These are phyloP conservation scores for Actenoides hombroni DNA, from an alignment of 2,113 vertebrate genomes.

Conservation along the genomic window DNA sequence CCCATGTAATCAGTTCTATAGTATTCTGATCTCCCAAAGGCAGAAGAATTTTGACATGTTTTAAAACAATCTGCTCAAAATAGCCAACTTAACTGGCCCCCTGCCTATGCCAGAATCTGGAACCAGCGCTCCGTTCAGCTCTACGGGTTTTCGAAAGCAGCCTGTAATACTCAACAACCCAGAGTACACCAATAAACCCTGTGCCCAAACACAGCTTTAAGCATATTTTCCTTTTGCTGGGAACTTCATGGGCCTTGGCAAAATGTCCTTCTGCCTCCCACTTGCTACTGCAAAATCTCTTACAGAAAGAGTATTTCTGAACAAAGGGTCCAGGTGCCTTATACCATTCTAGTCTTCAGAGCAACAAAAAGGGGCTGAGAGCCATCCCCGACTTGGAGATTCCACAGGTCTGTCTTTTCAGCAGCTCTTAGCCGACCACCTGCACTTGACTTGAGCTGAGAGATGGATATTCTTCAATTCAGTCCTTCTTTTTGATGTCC, in stretches of 20 bases:
- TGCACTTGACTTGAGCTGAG: not conserved
- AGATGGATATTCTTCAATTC: not conserved
- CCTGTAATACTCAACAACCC: not conserved
- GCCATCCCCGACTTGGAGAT: not conserved
- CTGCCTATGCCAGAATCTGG: slow-evolving; percentile 44
- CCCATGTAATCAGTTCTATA: not conserved
- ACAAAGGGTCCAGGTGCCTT: not conserved
- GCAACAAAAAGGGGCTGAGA: not conserved
- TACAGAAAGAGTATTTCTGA: not conserved
- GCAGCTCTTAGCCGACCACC: not conserved
- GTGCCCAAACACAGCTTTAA: slow-evolving; percentile 9
- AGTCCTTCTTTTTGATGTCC: not conserved
- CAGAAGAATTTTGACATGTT: slow-evolving; percentile 28
- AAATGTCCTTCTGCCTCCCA: slow-evolving; percentile 1
- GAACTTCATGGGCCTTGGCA: not conserved
- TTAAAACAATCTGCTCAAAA: slow-evolving; percentile 55
- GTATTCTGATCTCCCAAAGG: slow-evolving; percentile 3
- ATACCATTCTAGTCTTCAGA: not conserved
- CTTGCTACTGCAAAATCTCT: slow-evolving; percentile 1
- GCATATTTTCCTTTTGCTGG: not conserved
- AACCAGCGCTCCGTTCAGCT: slow-evolving; percentile 8
- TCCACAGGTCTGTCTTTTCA: not conserved
- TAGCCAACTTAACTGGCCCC: slow-evolving; percentile 52
- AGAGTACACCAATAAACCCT: slow-evolving; percentile 5
- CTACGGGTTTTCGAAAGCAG: slow-evolving; percentile 44